phyloP scores from a whole-genome alignment of 2,888 invertebrate genomes.

The Phortica okadai region DNA sequence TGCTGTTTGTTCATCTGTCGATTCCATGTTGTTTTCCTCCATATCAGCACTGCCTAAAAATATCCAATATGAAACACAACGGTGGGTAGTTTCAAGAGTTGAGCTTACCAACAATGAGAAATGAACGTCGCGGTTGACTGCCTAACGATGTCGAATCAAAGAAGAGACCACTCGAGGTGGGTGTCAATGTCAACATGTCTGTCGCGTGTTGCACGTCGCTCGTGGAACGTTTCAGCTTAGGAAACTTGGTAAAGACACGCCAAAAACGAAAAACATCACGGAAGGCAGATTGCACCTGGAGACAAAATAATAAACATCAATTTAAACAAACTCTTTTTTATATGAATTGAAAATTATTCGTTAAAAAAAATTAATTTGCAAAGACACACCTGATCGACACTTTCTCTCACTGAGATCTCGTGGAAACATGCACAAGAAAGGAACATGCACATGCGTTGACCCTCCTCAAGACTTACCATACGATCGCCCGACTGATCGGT shows the following conservation, averaged over 20 bases:
- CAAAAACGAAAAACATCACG: conserved; percentile 86
- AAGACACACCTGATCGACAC: conserved; percentile 84
- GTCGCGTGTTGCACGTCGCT: conserved; percentile 78
- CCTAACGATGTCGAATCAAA: conserved; percentile 73
- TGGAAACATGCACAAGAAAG: conserved; percentile 90
- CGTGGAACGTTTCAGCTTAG: conserved; percentile 80
- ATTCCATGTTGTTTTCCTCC: conserved; percentile 80
- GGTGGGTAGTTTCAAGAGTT: no score
- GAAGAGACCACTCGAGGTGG: conserved; percentile 77
- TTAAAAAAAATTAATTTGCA: not conserved
- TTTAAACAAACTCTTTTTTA: not conserved
- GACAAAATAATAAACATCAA: not conserved
- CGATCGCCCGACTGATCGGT: conserved; percentile 86
- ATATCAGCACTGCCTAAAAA: conserved; percentile 80
- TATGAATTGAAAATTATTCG: no score
- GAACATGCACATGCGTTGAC: conserved; percentile 85
- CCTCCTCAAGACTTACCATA: conserved; percentile 87
- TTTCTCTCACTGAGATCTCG: conserved; percentile 90
- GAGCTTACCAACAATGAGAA: conserved; percentile 69
- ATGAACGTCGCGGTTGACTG: conserved; percentile 70
- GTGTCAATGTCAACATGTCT: conserved; percentile 77
- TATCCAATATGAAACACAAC: not conserved
- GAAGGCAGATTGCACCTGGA: conserved; percentile 85
- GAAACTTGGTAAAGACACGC: conserved; percentile 84
- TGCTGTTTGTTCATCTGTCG: conserved; percentile 77